Conservation (phyloP, 2,888 invertebrate species). For the Drosophila parthenogenetica region DNA sequence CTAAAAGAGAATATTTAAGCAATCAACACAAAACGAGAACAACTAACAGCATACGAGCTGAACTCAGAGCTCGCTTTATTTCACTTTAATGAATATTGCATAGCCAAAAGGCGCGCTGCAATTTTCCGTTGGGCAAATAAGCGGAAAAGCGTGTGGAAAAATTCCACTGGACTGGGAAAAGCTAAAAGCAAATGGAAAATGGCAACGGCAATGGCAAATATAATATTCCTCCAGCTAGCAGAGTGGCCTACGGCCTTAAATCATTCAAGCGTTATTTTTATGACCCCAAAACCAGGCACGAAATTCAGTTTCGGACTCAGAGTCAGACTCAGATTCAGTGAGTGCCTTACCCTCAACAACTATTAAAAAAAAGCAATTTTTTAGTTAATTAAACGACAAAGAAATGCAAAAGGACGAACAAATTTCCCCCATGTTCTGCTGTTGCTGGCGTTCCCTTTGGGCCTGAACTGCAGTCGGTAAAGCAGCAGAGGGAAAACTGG, state of each 20-base stretch:
- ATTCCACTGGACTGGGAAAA: background rate
- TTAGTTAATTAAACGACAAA: conserved; percentile 82
- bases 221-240: conserved; percentile 45
- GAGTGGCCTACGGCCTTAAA: conserved; percentile 66
- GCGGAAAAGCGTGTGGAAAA: conserved; percentile 2
- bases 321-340: background rate
- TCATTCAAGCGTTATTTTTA: conserved; percentile 66
- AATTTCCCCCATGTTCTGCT: conserved; percentile 43
- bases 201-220: conserved; percentile 40
- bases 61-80: conserved; percentile 45
- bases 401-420: conserved; percentile 55
- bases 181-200: conserved; percentile 55
- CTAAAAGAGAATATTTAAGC: conserved; percentile 74
- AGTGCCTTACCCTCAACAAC: conserved; percentile 49
- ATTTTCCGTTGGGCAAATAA: background rate
- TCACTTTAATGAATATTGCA: conserved; percentile 72
- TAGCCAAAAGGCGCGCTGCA: conserved; percentile 43
- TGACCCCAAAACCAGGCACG: conserved; percentile 26
- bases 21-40: conserved; percentile 44
- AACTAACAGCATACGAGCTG: conserved; percentile 3
- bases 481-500: conserved; percentile 11
- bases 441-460: conserved; percentile 31
- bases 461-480: conserved; percentile 20
- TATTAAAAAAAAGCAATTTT: conserved; percentile 71
- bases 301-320: conserved; percentile 2